A percentile compares a stretch with the other conserved stretches of the same genome.
Conservation (phyloP, 2,113 vertebrate genomes). For the Choloepus hoffmanni region DNA sequence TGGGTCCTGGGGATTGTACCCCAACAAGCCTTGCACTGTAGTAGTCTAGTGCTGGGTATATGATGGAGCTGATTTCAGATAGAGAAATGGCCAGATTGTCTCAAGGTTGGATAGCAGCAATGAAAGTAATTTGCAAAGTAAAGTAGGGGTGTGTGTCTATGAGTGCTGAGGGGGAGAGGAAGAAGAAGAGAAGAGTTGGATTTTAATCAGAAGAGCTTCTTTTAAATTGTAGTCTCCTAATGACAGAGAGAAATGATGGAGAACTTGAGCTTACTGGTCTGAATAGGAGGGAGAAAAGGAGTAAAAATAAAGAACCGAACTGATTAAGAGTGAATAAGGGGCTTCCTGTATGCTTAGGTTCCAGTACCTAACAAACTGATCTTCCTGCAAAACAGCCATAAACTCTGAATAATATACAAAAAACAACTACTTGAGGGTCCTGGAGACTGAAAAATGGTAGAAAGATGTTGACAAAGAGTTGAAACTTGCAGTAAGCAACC, state of each 20-base stretch:
- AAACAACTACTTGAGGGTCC: not conserved
- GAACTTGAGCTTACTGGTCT: not conserved
- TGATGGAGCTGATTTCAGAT: not conserved
- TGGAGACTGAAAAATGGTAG: slow-evolving; percentile 16
- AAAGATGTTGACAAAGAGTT: not conserved
- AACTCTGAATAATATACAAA: not conserved
- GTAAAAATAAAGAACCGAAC: slow-evolving; percentile 16
- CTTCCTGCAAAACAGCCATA: not conserved
- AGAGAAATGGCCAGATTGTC: not conserved
- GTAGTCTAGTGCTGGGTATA: not conserved
- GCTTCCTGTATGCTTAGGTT: not conserved
- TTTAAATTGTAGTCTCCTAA: slow-evolving; percentile 4
- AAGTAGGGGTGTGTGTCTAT: not conserved
- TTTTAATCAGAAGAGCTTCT: slow-evolving; percentile 41
- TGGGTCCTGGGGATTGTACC: not conserved
- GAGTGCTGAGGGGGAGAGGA: not conserved
- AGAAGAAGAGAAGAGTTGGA: not conserved
- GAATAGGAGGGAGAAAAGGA: not conserved
- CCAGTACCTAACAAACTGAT: not conserved
- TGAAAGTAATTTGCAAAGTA: not conserved
- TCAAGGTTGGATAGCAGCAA: not conserved
- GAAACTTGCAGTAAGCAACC: not conserved
- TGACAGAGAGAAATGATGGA: not conserved
- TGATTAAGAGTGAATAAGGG: not conserved
- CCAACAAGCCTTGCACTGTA: not conserved